These are phyloP conservation scores for Uropsilus gracilis DNA, from an alignment of 2,113 vertebrate genomes.

Conservation along the genomic window DNA sequence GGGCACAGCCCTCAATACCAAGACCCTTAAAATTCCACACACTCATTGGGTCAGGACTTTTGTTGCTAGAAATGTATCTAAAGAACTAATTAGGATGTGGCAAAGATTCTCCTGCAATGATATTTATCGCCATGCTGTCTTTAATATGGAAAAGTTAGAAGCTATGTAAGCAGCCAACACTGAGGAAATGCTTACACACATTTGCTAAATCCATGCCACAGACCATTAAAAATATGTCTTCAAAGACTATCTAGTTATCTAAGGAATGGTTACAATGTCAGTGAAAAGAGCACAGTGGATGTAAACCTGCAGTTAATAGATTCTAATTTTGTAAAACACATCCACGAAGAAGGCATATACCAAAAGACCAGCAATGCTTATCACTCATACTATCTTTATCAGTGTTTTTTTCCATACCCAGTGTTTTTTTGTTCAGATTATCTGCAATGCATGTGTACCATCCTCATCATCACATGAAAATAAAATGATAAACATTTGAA, in stretches of 20 bases:
- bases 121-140: neutral
- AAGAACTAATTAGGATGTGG: neutral
- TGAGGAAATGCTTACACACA: neutral
- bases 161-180: neutral
- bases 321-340: neutral
- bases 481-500: neutral
- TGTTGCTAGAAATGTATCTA: neutral
- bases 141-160: neutral
- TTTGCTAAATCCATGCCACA: neutral
- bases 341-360: neutral
- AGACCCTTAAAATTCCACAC: neutral
- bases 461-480: neutral
- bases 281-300: neutral
- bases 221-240: neutral
- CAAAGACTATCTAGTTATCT: neutral
- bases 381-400: neutral
- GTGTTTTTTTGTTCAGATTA: neutral
- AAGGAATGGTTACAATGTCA: neutral
- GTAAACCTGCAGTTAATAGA: neutral
- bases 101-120: neutral
- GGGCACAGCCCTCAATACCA: neutral
- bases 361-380: neutral
- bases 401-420: neutral
- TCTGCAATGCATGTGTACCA: neutral
- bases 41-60: neutral